Base-by-base conservation (phyloP, 2,888 invertebrate genomes). In the Drosophila mettleri region DNA sequence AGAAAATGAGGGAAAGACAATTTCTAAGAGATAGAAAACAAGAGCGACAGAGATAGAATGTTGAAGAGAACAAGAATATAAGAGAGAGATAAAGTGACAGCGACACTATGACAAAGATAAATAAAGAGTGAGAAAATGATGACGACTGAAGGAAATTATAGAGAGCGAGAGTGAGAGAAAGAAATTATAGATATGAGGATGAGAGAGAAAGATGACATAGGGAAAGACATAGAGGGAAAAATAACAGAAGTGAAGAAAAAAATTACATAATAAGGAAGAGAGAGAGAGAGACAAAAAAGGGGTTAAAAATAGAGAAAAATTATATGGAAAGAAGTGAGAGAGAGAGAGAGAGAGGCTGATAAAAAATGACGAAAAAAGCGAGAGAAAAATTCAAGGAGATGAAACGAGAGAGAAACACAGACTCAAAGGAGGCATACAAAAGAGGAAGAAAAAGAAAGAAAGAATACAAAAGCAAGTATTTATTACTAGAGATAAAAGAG, bases 291-390 rank as follows among this genome's bases (percentile, higher is more conserved):
- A 34, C 2, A n/a, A 2, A 34, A 3, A 34, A 7, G n/a, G 7
- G 6, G 5, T 6, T 2, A 12, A 12, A 39, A 2, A 6, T 10
- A 22, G 3, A 39, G 6, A 20, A 0, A 39, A 3, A 14, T n/a
- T n/a, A n/a, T n/a, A n/a, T n/a, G n/a, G 0, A 14, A 0, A 20
- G 3, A 43, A 24, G 1, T 8, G 24, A n/a, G 1, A 9, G 2
- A 9, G 3, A 43, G 24, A 34, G 34, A n/a, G 1, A n/a, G 34
- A 34, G 14, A 12, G 5, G 9, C 3, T 9, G 33, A 33, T 4
- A 12, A 10, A 33, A 3, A 3, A 3, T 9, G 10, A 33, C 9
- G 9, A 12, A 9, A 10, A 33, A 3, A 33, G 33, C 9, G 33
- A 33, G 9, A 33, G 6, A 8, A 6, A 33, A 4, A 14, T 6